A percentile compares a stretch with the other conserved stretches of the same genome.
phyloP scores from a whole-genome alignment of 2,888 invertebrate genomes.

The Baronia brevicornis region DNA sequence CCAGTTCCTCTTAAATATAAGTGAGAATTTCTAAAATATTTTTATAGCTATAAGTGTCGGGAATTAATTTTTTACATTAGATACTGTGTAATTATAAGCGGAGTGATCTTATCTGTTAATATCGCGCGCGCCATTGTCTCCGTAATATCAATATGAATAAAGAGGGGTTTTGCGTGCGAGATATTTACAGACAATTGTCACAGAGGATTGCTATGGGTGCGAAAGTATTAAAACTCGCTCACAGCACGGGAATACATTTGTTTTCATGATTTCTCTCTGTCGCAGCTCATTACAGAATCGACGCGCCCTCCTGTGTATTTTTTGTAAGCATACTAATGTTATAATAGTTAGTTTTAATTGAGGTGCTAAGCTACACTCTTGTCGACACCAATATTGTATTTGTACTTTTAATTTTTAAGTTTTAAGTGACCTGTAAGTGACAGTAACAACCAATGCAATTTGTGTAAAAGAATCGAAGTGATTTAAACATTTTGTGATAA shows the following conservation, averaged over 20 bases:
- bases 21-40: constrained; percentile 74
- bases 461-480: no score
- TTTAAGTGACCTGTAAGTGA: constrained; percentile 42
- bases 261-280: constrained; percentile 26
- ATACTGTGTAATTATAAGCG: constrained; percentile 44
- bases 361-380: constrained; percentile 57
- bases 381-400: constrained; percentile 59
- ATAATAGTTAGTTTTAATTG: constrained; percentile 50
- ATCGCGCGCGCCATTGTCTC: constrained; percentile 7
- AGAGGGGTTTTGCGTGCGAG: constrained; percentile 8
- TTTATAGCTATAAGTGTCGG: constrained; percentile 71
- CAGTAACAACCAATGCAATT: no score
- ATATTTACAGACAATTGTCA: constrained; percentile 9
- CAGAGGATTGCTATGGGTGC: constrained; percentile 20
- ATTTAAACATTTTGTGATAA: no score
- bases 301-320: constrained; percentile 39
- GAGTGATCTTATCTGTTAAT: constrained; percentile 10
- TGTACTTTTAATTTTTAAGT: constrained; percentile 47
- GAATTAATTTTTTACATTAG: constrained; percentile 60
- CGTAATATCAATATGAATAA: constrained; percentile 3
- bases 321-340: constrained; percentile 39
- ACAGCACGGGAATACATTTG: constrained; percentile 30
- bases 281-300: constrained; percentile 29
- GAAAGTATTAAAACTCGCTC: constrained; percentile 50
- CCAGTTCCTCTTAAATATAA: constrained; percentile 75